A percentile compares a stretch with the other conserved stretches of the same genome.
Conservation (phyloP, 2,888 invertebrate genomes). For the Hanleya hanleyi region DNA sequence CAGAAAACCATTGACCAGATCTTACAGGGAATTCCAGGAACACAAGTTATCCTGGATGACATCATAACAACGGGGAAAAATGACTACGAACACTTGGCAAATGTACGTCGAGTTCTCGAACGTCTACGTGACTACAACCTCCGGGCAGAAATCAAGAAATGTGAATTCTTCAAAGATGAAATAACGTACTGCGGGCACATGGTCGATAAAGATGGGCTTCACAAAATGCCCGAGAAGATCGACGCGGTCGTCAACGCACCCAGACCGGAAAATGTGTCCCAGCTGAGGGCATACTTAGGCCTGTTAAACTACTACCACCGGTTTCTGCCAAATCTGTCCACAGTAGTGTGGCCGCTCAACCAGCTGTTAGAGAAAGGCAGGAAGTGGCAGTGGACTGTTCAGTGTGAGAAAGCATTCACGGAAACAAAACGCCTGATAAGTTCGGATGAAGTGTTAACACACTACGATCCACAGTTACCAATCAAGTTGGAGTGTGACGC, state of each 20-base stretch:
- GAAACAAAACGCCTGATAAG: too few relatives aligned
- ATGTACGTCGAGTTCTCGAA: constrained; percentile 3
- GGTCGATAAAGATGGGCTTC: too few relatives aligned
- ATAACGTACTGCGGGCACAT: constrained; percentile 2
- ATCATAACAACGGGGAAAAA: constrained; percentile 22
- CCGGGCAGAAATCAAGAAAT: constrained; percentile 13
- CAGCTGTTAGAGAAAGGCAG: constrained; percentile 1
- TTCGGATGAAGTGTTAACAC: too few relatives aligned
- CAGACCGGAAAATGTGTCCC: constrained; percentile 3
- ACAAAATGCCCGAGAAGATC: too few relatives aligned
- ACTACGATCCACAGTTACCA: too few relatives aligned
- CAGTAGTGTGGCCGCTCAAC: constrained; percentile 9
- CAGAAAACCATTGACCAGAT: constrained; percentile 39
- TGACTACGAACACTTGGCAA: background rate
- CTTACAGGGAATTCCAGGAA: constrained; percentile 18
- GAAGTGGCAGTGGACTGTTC: constrained; percentile 14
- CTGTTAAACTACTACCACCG: constrained; percentile 17
- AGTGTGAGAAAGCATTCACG: too few relatives aligned
- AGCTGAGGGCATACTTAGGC: constrained; percentile 8
- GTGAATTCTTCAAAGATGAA: constrained; percentile 7
- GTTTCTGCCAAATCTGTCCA: constrained; percentile 3
- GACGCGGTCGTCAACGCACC: too few relatives aligned
- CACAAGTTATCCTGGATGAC: constrained; percentile 25
- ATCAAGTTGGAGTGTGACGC: too few relatives aligned
- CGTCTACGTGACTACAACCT: constrained; percentile 8